A percentile compares a stretch with the other conserved stretches of the same genome.
Conservation (phyloP, 2,113 vertebrate species). For the Alligator mississippiensis region DNA sequence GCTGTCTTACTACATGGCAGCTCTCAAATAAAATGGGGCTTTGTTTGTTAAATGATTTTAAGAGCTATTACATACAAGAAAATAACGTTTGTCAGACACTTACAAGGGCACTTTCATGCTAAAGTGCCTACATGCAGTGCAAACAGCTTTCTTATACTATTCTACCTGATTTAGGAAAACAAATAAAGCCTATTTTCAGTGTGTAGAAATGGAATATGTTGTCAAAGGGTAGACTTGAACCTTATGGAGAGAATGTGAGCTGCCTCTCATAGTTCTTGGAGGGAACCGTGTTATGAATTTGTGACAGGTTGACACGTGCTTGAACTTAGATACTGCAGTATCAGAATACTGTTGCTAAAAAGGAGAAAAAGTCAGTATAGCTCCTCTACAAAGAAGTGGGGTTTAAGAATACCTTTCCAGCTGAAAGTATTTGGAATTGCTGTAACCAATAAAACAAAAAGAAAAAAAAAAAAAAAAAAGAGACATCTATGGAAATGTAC, state of each 20-base stretch:
- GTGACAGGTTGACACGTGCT: too few species aligned
- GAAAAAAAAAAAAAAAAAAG: too few species aligned
- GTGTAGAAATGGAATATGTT: not conserved
- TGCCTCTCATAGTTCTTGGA: not conserved
- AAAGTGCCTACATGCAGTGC: not conserved
- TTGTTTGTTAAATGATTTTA: not conserved
- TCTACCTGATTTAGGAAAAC: not conserved
- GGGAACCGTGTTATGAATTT: not conserved
- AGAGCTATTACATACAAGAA: slow-evolving; percentile 30
- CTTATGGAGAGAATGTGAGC: not conserved
- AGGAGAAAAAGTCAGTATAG: not conserved
- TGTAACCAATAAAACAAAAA: not conserved
- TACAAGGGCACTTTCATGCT: not conserved
- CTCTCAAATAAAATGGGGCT: not conserved
- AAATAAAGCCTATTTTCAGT: not conserved
- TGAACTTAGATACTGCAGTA: not conserved
- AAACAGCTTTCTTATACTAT: slow-evolving; percentile 2
- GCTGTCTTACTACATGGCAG: not conserved
- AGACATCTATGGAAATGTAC: not conserved
- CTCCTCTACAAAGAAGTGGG: not conserved
- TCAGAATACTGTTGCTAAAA: not conserved
- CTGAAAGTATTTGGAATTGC: not conserved
- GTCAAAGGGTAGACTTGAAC: not conserved
- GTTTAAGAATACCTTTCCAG: not conserved
- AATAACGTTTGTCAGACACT: not conserved